These are phyloP conservation scores for Mormyrops attenuatus DNA, from an alignment of 2,797 vertebrate genomes.

Conservation along the genomic window DNA sequence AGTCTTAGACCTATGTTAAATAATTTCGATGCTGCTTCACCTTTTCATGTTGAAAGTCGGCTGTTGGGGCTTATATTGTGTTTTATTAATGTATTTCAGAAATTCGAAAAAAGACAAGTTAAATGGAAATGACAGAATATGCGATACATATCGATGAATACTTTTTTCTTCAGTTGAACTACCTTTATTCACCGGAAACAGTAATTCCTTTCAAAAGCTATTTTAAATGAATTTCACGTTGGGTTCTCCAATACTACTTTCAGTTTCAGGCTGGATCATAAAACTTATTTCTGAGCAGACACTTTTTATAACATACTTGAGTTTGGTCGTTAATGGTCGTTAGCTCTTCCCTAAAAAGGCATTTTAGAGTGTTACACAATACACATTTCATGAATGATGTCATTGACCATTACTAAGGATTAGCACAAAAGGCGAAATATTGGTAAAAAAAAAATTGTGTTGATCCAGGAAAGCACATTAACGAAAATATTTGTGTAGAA, in stretches of 20 bases:
- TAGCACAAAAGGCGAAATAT: neutral
- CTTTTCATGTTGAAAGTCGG: neutral
- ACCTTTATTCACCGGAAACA: neutral
- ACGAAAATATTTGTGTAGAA: neutral
- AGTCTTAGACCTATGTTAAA: neutral
- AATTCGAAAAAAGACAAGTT: neutral
- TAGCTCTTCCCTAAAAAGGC: neutral
- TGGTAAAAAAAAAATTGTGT: neutral
- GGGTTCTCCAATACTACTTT: neutral
- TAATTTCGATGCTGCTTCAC: neutral
- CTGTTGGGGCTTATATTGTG: neutral
- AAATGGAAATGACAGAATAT: neutral
- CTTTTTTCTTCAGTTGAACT: neutral
- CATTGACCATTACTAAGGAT: neutral
- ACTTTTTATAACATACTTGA: neutral
- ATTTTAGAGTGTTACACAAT: neutral
- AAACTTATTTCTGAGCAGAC: neutral
- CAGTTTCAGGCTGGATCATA: neutral
- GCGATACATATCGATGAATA: neutral
- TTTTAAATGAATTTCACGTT: neutral
- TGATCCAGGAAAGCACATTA: neutral
- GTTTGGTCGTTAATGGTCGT: neutral
- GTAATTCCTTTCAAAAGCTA: neutral
- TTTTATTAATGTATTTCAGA: neutral
- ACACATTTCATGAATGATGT: neutral